These are phyloP conservation scores for Xestobium rufovillosum DNA, from an alignment of 2,888 invertebrate genomes.

Conservation along the genomic window DNA sequence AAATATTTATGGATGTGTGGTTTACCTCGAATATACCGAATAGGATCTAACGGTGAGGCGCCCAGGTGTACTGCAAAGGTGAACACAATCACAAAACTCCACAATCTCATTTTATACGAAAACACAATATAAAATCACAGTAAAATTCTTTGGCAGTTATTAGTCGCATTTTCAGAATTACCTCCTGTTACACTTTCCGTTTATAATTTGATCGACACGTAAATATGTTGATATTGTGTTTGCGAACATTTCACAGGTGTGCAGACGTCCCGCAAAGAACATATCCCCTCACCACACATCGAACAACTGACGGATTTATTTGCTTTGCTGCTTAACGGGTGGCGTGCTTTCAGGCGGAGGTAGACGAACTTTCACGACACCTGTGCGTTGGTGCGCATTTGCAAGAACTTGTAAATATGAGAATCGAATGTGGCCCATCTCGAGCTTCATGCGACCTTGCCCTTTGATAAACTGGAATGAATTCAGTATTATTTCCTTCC, in stretches of 20 bases:
- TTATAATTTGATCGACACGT: conserved; percentile 11
- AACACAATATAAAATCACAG: conserved; percentile 27
- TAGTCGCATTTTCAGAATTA: conserved; percentile 28
- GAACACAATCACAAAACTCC: conserved; percentile 32
- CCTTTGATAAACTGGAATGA: no score
- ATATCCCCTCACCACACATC: background rate
- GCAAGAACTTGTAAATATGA: no score
- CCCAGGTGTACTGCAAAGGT: conserved; percentile 29
- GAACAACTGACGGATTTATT: conserved; percentile 6
- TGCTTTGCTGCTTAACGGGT: conserved; percentile 27
- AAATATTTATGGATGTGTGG: no score
- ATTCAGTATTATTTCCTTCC: no score
- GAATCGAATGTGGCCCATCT: no score
- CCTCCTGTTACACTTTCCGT: no score
- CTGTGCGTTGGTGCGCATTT: background rate
- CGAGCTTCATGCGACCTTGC: no score
- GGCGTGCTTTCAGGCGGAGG: conserved; percentile 27
- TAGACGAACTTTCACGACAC: conserved; percentile 22
- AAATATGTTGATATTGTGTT: conserved; percentile 15
- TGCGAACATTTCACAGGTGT: conserved; percentile 22
- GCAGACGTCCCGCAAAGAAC: conserved; percentile 13
- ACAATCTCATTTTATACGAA: conserved; percentile 30
- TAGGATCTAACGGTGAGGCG: conserved; percentile 34
- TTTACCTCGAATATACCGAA: conserved; percentile 31
- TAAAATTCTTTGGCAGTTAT: conserved; percentile 26